Conservation (phyloP, 2,888 invertebrate genomes). For the Plebejus argus region DNA sequence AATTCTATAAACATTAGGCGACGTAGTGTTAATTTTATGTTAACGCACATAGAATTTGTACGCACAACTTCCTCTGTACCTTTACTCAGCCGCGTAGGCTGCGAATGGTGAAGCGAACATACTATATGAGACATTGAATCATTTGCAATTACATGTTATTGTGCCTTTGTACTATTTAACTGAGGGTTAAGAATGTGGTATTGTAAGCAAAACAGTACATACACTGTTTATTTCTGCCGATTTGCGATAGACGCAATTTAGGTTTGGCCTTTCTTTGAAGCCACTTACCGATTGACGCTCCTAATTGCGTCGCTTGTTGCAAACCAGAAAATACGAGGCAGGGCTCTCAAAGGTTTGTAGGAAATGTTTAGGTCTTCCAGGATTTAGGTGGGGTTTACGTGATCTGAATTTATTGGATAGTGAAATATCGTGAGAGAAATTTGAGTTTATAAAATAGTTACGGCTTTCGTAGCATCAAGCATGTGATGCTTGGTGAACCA, state of each 20-base stretch:
- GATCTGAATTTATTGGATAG: conserved; percentile 51
- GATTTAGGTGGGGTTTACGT: conserved; percentile 19
- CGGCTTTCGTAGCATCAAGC: no score
- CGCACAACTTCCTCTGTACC: neutral
- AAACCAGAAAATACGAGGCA: conserved; percentile 29
- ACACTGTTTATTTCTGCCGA: conserved; percentile 67
- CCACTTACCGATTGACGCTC: conserved; percentile 41
- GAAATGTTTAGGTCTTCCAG: conserved; percentile 9
- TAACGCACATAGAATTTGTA: neutral
- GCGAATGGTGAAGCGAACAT: conserved; percentile 68
- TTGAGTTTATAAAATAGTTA: neutral
- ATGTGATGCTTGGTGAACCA: no score
- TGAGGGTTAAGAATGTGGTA: conserved; percentile 64
- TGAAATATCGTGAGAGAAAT: neutral
- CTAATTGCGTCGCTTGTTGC: conserved; percentile 45
- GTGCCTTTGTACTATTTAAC: conserved; percentile 75
- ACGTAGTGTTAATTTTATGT: no score
- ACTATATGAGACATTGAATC: conserved; percentile 73
- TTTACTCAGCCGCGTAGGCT: conserved; percentile 58
- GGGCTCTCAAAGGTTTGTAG: neutral
- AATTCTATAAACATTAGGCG: no score
- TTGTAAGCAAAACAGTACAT: conserved; percentile 74
- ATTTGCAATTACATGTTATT: conserved; percentile 81
- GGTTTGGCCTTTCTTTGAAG: conserved; percentile 42
- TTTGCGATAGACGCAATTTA: conserved; percentile 50